Evolutionary conservation across 2,113 vertebrate genomes (phyloP).

Genomic region (Rafetus swinhoei): DNA sequence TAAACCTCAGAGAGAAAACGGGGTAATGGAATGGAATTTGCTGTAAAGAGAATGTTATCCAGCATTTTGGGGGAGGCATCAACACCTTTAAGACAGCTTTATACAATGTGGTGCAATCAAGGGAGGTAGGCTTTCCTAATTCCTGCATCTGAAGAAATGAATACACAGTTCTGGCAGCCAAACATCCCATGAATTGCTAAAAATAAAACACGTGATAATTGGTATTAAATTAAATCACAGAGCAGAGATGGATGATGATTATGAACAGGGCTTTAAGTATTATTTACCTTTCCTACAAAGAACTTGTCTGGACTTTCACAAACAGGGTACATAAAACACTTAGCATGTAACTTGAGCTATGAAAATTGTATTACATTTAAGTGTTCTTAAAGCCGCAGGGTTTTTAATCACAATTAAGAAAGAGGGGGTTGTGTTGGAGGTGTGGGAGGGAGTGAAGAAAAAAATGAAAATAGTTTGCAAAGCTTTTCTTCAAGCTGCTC

Average conservation of each 20-base stretch:
- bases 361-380: constrained; percentile 66
- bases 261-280: constrained; percentile 33
- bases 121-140: constrained; percentile 17
- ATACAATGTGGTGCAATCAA: background rate
- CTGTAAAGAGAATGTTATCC: background rate
- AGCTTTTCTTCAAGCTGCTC: background rate
- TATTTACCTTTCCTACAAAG: constrained; percentile 69
- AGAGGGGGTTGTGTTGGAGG: background rate
- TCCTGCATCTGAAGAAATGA: background rate
- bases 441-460: background rate
- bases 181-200: constrained; percentile 34
- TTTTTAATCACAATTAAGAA: constrained; percentile 58
- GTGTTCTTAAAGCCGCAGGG: constrained; percentile 57
- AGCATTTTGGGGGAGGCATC: background rate
- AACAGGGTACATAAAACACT: constrained; percentile 56
- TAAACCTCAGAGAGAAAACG: background rate
- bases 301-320: constrained; percentile 60
- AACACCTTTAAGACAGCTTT: constrained; percentile 25
- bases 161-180: constrained; percentile 21
- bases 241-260: constrained; percentile 9
- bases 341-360: constrained; percentile 63
- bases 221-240: constrained; percentile 30
- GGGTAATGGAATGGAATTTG: background rate
- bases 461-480: constrained; percentile 25
- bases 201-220: constrained; percentile 41